Base-by-base conservation (phyloP, 2,888 invertebrate species). In the Trileptium ribeirensis region DNA sequence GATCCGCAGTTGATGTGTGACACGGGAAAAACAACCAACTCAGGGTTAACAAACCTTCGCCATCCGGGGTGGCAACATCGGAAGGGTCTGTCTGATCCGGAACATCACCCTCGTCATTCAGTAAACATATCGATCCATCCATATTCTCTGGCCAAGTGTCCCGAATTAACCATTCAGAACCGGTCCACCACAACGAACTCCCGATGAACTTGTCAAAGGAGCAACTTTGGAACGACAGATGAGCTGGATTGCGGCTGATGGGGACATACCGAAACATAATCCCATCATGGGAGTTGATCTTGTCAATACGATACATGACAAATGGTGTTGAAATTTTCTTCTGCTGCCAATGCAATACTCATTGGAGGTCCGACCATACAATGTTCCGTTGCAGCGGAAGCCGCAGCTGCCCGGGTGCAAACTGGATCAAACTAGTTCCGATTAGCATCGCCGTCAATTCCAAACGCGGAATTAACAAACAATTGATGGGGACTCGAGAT, bases 221-320 rank as follows among this genome's bases (percentile, higher is more conserved):
- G n/a, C 29, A n/a, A 8, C 77, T 36, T 34, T 36, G 36, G n/a
- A n/a, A 38, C 3, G 77, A 39, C 77, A 75, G n/a, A 75, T 75
- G 87, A 2, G 86, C 87, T 0, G 87, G 86, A 82, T 87, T 87
- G 0, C 84, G 81, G 33, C 82, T 70, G 8, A 36, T 38, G n/a
- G 77, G 77, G 15, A 75, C 77, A 75, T 75, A 70, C 36, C 77
- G 2, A 36, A 75, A 75, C n/a, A 29, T 8, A 34, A 75, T 15
- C 24, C 36, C 38, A 24, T 33, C n/a, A 36, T 75, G 34, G 77
- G 38, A n/a, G n/a, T 51, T 51, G 39, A 75, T 75, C 39, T 75
- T 36, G 15, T 3, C 38, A n/a, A 75, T n/a, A n/a, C 39, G 36
- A 36, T 75, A 33, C 36, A 33, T 38, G 36, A 75, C 77, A 38